Conservation (phyloP, 2,113 vertebrate species). For the Hypanus sabinus region DNA sequence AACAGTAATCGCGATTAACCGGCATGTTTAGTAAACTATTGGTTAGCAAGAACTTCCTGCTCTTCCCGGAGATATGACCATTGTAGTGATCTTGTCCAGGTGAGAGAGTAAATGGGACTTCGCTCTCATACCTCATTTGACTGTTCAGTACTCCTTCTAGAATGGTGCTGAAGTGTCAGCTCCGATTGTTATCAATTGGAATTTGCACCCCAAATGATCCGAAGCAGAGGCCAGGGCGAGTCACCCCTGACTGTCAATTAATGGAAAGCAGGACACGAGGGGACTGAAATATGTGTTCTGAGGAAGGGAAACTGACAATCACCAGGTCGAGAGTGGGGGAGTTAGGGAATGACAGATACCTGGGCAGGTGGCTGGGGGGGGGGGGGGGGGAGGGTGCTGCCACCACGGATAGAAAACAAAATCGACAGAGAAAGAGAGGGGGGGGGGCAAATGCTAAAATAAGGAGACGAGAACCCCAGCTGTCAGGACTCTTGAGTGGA, state of each 20-base stretch:
- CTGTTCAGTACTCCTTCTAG: no score
- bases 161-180: no score
- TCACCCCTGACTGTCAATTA: neutral
- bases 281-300: neutral
- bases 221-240: neutral
- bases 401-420: no score
- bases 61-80: no score
- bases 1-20: no score
- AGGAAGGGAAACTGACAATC: neutral
- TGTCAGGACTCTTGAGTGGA: neutral
- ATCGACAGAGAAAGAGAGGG: neutral
- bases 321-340: neutral
- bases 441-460: neutral
- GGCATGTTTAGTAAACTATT: no score
- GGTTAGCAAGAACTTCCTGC: no score
- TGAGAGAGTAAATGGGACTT: no score
- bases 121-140: no score
- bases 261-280: neutral
- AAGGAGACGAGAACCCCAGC: neutral
- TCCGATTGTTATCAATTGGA: neutral
- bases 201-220: no score
- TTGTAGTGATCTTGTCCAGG: no score
- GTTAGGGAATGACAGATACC: neutral
- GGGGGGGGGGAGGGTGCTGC: neutral
- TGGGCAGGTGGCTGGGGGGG: no score